Conservation (phyloP, 2,113 vertebrate genomes). For the Ctenodactylus gundi region DNA sequence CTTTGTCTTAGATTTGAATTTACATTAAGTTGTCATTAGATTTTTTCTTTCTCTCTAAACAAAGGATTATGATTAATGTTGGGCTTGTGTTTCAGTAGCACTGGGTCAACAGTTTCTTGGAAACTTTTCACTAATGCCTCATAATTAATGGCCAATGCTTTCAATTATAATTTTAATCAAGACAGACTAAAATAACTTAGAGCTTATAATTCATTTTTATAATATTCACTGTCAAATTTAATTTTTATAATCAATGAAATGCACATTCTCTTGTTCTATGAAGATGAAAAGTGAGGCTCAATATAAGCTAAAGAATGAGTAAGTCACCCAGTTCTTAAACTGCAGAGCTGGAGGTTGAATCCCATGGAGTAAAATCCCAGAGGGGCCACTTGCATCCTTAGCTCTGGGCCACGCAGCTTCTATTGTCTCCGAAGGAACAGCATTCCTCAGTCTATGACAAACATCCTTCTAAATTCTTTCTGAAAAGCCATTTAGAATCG, state of each 20-base stretch:
- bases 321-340: neutral
- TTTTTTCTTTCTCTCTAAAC: neutral
- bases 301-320: neutral
- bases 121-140: neutral
- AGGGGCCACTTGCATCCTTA: neutral
- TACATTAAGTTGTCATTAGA: neutral
- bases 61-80: neutral
- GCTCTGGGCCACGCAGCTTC: neutral
- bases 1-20: conserved; percentile 11
- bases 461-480: neutral
- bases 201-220: conserved; percentile 10
- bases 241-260: neutral
- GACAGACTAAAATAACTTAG: neutral
- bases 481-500: neutral
- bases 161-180: conserved; percentile 23
- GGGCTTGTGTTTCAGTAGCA: neutral
- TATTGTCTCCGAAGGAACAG: neutral
- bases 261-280: neutral
- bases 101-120: neutral
- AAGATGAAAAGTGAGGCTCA: neutral
- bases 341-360: neutral
- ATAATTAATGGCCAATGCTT: neutral
- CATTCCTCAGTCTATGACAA: neutral
- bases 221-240: neutral
- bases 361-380: neutral